phyloP scores from a whole-genome alignment of 2,888 invertebrate genomes.

The Mesochorus sp. region DNA sequence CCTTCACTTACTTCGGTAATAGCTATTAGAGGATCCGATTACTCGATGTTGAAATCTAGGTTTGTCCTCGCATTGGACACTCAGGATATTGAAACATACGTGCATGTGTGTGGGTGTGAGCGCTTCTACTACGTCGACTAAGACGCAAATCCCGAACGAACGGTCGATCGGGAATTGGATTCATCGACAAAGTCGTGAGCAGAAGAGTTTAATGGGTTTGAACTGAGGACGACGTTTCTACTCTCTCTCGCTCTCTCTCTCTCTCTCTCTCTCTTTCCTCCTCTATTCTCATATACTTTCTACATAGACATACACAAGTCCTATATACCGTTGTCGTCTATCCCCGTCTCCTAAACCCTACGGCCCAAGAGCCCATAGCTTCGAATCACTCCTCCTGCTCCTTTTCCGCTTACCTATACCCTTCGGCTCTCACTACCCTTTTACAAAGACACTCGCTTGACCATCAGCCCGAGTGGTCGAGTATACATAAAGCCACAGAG shows the following conservation, averaged over 20 bases:
- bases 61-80: constrained; percentile 44
- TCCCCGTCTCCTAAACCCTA: neutral
- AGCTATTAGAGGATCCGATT: constrained; percentile 62
- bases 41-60: constrained; percentile 48
- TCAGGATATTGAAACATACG: constrained; percentile 44
- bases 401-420: constrained; percentile 1
- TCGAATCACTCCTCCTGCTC: constrained; percentile 21
- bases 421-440: constrained; percentile 6
- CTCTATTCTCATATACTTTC: no score
- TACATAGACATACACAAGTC: no score
- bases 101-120: neutral
- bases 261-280: neutral
- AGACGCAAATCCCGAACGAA: constrained; percentile 58
- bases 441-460: constrained; percentile 32
- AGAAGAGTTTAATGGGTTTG: constrained; percentile 64
- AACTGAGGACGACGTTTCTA: constrained; percentile 46
- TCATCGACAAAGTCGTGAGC: constrained; percentile 55
- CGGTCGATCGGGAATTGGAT: constrained; percentile 53
- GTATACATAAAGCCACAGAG: constrained; percentile 13
- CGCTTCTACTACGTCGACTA: constrained; percentile 26
- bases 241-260: neutral
- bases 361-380: constrained; percentile 19
- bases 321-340: neutral
- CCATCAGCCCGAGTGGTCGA: constrained; percentile 17
- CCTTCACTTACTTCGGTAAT: constrained; percentile 58